Evolutionary conservation across 2,797 vertebrate species (phyloP), one percentile per base, ranked within the genome.

Genomic region (Oryzias dopingdopingensis): DNA sequence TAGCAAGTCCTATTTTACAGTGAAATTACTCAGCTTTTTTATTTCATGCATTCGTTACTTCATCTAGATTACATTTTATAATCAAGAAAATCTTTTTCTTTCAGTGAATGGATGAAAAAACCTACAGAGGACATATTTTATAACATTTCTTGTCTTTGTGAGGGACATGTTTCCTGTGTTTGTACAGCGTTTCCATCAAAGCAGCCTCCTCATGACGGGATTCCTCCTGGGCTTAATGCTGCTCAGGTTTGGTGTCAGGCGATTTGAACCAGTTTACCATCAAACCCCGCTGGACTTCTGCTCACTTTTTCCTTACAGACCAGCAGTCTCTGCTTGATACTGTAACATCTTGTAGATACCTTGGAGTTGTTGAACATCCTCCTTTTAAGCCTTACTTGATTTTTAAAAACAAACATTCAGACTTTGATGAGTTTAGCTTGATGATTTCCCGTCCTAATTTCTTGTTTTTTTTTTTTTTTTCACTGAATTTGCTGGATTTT

Each of bases 251-350:
- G 14, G 17, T 17, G 13, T 26, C 41, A 17, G 47, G 37, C 56
- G 18, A 17, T 17, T 16, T 23, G 18, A 49, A 40, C 37, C 56
- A 14, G 42, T 49, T 40, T 16, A 59, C 42, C 56, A 49, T 5
- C 1, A 42, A 59, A n/a, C 6, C 32, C 45, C 22, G 0, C 5
- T 49, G 47, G 46, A 40, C 22, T 42, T 41, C 47, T 2, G 40
- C 17, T 40, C 49, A 22, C 10, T 22, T 32, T 47, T 59, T 16
- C 41, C 37, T 49, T 42, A 57, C 56, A 57, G 41, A 49, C 22
- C 17, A 14, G 32, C 20, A 24, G 46, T 32, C n/a, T 56, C 46
- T 41, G 43, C 18, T 46, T 47, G 1, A 6, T 6, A 18, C 0
- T 3, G 7, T 10, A 0, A 24, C 29, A 57, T 20, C 7, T 17